Evolutionary conservation across 2,113 vertebrate genomes (phyloP), one percentile per base, ranked within the genome.

Genomic region (Clarias macrocephalus): DNA sequence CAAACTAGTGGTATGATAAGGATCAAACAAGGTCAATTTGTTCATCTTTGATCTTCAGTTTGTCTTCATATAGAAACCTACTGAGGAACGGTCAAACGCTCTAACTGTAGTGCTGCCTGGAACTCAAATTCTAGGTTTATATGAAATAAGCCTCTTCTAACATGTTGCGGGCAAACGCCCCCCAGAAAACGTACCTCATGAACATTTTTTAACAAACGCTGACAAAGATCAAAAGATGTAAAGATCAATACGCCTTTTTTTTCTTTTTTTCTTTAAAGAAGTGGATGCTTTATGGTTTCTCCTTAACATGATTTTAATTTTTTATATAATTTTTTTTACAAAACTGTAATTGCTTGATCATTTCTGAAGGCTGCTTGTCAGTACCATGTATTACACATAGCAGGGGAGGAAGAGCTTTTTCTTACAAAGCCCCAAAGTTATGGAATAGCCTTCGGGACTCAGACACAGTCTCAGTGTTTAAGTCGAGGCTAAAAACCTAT

Each of bases 1-100:
- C 7, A 0, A 13, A 52, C 11, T 13, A 25, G 10, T 25, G 4
- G 12, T 5, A 0, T 0, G 11, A 23, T 48, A 5, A 77, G 1
- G 25, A 12, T 3, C 19, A 52, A 75, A 75, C 33, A 21, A 12
- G 11, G 25, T 25, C 18, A 42, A 33, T 9, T 42, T 21, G 10
- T 21, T 72, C 8, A 25, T 52, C 37, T 25, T 48, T 25, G 48
- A 0, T 48, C 48, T 8, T 48, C 48, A 48, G 48, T 48, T 48
- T 48, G 48, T 48, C 48, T 48, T 48, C 48, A 48, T 48, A 75
- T 52, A 48, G 4, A 10, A 75, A 11, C 48, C 18, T 21, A 1
- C 10, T 2, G 21, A 0, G 12, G 72, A 52, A 75, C 6, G 13
- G 3, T 59, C 15, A 5, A 59, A 19, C 3, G 2, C 15, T 59